Evolutionary conservation across 30 jellyfish, hydroid and myxozoan species (phyloP).

Genomic region (Cassiopea andromeda): DNA sequence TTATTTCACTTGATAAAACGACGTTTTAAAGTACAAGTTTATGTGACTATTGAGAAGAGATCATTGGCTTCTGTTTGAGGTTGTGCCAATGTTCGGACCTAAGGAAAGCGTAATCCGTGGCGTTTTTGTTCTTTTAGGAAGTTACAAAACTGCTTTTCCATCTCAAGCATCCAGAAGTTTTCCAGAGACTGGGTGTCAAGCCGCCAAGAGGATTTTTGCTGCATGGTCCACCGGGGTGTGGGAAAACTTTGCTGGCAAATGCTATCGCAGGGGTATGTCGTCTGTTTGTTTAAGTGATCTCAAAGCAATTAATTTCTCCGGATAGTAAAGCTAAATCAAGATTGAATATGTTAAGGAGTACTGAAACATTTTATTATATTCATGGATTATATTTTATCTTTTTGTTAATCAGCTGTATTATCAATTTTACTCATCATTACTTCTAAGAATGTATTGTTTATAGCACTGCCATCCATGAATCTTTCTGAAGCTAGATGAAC

Average conservation of each 20-base stretch:
- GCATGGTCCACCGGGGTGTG: slow-evolving; percentile 99
- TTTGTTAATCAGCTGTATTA: no score
- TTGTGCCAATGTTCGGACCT: background rate
- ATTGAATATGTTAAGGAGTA: no score
- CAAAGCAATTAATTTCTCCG: background rate
- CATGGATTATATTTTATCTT: no score
- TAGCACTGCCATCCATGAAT: no score
- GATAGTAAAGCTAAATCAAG: background rate
- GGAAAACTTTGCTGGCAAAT: slow-evolving; percentile 97
- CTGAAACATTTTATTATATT: no score
- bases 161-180: slow-evolving; percentile 97
- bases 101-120: background rate
- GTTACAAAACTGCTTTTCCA: slow-evolving; percentile 88
- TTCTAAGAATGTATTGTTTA: no score
- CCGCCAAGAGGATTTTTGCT: slow-evolving; percentile 98
- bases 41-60: no score
- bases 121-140: slow-evolving; percentile 69
- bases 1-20: no score
- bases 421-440: no score
- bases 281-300: background rate
- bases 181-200: slow-evolving; percentile 85
- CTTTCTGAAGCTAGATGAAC: no score
- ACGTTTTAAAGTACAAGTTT: no score
- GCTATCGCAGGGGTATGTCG: slow-evolving; percentile 98
- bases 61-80: background rate